Conservation (phyloP, 2,113 vertebrate genomes). For the Anser cygnoides region DNA sequence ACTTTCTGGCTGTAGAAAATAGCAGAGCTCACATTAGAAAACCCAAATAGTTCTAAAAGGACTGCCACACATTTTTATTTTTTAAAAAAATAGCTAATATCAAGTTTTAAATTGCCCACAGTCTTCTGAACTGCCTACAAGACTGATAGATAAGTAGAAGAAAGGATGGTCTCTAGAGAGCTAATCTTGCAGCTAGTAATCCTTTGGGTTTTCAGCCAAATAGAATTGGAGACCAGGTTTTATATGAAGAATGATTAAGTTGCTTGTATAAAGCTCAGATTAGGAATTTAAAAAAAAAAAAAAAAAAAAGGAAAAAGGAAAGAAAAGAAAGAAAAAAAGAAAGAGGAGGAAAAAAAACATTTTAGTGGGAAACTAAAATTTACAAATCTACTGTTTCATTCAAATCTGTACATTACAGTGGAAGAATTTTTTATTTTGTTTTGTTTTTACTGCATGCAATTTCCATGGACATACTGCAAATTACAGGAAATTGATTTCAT, state of each 20-base stretch:
- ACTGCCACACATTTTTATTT: background rate
- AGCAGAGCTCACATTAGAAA: background rate
- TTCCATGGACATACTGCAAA: background rate
- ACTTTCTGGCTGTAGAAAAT: background rate
- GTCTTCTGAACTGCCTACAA: conserved; percentile 2
- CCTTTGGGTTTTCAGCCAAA: background rate
- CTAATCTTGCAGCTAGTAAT: conserved; percentile 19
- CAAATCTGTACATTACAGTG: background rate
- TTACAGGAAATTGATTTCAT: background rate
- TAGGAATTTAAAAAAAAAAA: background rate
- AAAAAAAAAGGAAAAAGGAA: background rate
- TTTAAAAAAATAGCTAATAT: background rate
- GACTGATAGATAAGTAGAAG: background rate
- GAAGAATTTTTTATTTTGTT: background rate
- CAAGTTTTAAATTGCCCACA: background rate
- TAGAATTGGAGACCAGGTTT: background rate
- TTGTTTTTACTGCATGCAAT: background rate
- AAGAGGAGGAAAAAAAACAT: background rate
- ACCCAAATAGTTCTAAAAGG: background rate
- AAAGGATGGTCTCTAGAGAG: background rate
- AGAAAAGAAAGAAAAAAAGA: background rate
- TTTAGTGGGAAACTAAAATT: conserved; percentile 2
- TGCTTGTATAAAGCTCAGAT: conserved; percentile 35
- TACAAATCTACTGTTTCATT: background rate
- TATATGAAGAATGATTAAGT: conserved; percentile 31